Evolutionary conservation across 2,888 invertebrate genomes (phyloP).

Genomic region (Patella caerulea): DNA sequence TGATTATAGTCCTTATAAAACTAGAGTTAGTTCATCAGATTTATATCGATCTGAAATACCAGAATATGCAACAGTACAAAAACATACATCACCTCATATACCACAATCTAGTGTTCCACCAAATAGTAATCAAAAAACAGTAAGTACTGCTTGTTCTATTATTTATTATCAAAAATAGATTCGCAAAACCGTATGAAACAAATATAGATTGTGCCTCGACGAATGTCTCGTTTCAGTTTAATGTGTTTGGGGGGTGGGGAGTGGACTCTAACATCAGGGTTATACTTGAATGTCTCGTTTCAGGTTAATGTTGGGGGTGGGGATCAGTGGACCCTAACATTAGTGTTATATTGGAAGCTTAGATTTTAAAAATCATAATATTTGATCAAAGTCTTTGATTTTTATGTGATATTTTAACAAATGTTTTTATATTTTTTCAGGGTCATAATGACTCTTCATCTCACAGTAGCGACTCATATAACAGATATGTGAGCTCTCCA

Average conservation of each 20-base stretch:
- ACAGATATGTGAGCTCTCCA: slow-evolving; percentile 66
- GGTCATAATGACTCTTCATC: slow-evolving; percentile 88
- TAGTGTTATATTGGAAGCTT: background rate
- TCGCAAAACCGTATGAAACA: too few species aligned
- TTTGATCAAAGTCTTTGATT: too few species aligned
- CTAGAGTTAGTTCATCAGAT: background rate
- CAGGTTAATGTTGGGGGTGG: background rate
- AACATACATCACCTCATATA: slow-evolving; percentile 3
- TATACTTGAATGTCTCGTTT: too few species aligned
- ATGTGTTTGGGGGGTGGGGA: background rate
- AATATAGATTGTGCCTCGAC: too few species aligned
- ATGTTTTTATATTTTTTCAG: slow-evolving; percentile 68
- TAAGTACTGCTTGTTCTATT: background rate
- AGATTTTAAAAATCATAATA: too few species aligned
- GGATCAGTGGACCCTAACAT: background rate
- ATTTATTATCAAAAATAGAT: too few species aligned
- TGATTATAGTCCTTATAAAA: background rate
- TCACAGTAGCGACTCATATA: slow-evolving; percentile 71
- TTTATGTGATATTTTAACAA: too few species aligned
- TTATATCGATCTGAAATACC: background rate
- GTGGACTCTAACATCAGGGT: background rate
- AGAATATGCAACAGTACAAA: background rate
- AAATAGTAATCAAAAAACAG: background rate
- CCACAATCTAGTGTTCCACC: background rate
- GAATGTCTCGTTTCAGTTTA: too few species aligned